A percentile compares a stretch with the other conserved stretches of the same genome.
Evolutionary conservation across 2,888 invertebrate genomes (phyloP).

Genomic region (Drosophila tripunctata): DNA sequence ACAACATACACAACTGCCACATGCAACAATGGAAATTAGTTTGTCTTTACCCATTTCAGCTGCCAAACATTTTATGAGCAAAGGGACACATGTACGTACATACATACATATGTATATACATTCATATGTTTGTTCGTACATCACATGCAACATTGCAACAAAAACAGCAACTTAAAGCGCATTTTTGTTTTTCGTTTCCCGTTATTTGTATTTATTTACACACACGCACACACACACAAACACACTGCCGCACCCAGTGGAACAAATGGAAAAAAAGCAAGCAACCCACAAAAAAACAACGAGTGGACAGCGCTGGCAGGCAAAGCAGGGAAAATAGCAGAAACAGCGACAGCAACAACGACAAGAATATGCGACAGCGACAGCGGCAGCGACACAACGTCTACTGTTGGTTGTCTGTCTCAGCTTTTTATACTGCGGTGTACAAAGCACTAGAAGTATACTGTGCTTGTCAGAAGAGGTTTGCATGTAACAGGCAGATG

Average conservation of each 20-base stretch:
- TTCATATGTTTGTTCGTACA: conserved; percentile 11
- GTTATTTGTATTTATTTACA: conserved; percentile 20
- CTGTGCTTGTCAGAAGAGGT: too few relatives aligned
- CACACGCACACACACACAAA: conserved; percentile 16
- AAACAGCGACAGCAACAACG: conserved; percentile 8
- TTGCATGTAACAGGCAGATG: too few relatives aligned
- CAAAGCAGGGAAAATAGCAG: background rate
- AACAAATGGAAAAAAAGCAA: conserved; percentile 38
- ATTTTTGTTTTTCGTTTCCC: conserved; percentile 34
- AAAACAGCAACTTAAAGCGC: conserved; percentile 31
- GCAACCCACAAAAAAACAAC: conserved; percentile 14
- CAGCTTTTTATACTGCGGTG: conserved; percentile 29
- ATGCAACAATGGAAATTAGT: conserved; percentile 63
- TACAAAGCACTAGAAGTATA: too few relatives aligned
- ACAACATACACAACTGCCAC: conserved; percentile 37
- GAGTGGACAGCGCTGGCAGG: conserved; percentile 22
- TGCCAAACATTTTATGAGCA: conserved; percentile 43
- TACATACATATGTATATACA: conserved; percentile 1
- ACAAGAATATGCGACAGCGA: background rate
- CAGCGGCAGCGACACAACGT: conserved; percentile 56
- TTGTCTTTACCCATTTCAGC: conserved; percentile 46
- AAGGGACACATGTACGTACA: background rate
- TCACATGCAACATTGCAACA: conserved; percentile 39
- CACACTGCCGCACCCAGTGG: background rate
- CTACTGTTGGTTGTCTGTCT: conserved; percentile 38